phyloP scores from a whole-genome alignment of 2,797 vertebrate genomes.

The Pampus argenteus region DNA sequence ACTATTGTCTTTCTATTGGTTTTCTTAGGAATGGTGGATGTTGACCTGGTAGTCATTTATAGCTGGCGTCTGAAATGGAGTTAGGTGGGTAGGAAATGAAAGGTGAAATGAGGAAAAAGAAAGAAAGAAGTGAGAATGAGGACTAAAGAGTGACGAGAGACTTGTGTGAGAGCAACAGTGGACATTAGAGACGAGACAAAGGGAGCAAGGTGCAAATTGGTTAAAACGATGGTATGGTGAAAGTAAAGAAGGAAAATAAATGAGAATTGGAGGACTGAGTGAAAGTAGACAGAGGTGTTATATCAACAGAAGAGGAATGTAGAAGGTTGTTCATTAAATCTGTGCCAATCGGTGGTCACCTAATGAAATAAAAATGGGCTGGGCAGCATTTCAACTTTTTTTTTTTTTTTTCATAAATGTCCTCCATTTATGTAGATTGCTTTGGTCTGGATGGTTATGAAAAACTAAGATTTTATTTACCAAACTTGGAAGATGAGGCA shows the following conservation, averaged over 20 bases:
- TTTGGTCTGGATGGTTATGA: too few relatives aligned
- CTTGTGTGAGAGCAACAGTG: slow-evolving; percentile 32
- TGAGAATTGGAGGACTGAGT: slow-evolving; percentile 11
- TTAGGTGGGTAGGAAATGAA: slow-evolving; percentile 21
- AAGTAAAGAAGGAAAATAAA: slow-evolving; percentile 27
- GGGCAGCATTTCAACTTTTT: background rate
- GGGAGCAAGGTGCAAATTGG: slow-evolving; percentile 31
- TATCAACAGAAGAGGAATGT: slow-evolving; percentile 15
- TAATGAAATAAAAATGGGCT: background rate
- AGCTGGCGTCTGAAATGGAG: slow-evolving; percentile 10
- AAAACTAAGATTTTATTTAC: too few relatives aligned
- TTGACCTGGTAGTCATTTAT: slow-evolving; percentile 42
- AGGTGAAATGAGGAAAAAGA: slow-evolving; percentile 31
- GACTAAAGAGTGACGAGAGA: slow-evolving; percentile 17
- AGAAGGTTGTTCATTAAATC: slow-evolving; percentile 21
- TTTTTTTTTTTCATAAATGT: too few relatives aligned
- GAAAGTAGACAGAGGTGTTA: slow-evolving; percentile 23
- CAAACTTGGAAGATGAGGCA: too few relatives aligned
- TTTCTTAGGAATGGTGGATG: slow-evolving; percentile 40
- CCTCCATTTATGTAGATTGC: too few relatives aligned
- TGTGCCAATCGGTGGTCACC: too few relatives aligned
- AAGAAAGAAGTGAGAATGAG: slow-evolving; percentile 18
- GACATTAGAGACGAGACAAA: slow-evolving; percentile 40
- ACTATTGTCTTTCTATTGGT: slow-evolving; percentile 41
- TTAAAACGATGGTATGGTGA: slow-evolving; percentile 17